Base-by-base conservation (phyloP, 1,140 invertebrate species). In the Bombus sylvicola region DNA sequence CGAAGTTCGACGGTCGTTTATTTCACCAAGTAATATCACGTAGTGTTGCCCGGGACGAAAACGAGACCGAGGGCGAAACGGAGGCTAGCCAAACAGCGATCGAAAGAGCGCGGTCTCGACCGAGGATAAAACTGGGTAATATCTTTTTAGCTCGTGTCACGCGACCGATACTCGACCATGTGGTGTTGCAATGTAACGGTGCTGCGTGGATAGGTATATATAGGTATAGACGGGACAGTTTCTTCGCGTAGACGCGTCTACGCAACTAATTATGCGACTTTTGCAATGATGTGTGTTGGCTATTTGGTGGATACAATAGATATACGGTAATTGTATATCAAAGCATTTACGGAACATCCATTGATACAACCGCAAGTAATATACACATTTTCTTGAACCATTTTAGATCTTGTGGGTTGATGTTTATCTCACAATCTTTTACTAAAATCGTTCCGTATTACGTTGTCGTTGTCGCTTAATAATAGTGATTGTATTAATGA, bases 171-270 rank as follows among this genome's bases (percentile, higher is more conserved):
- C 22, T 9, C 68, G 84, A 74, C 84, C 84, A 85, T 85, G 84
- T 81, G 78, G 57, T 74, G 79, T 81, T 34, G 71, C 71, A 28
- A 74, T 3, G 72, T 85, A 85, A 85, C 84, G 84, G 84, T 85
- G 84, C 78, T 81, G 37, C 83, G 37, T 62, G 64, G 53, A 47
- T 74, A 81, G n/a, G 22, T 75, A 34, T 64, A 59, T 69, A 62
- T 62, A 62, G 28, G 28, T 12, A 62, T 62, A 28, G 18, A 43
- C 31, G 53, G 8, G n/a, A n/a, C 71, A 69, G 34, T n/a, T 31
- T 47, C 25, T 18, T 10, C 39, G 34, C 37, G 34, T 34, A 39
- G 28, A 18, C 77, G 18, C 28, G 6, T 37, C 47, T 59, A 18
- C 77, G 18, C 41, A 8, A 43, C 39, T 59, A 22, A 25, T 43